phyloP scores from a whole-genome alignment of 2,797 vertebrate species.

The Micrastur ruficollis region DNA sequence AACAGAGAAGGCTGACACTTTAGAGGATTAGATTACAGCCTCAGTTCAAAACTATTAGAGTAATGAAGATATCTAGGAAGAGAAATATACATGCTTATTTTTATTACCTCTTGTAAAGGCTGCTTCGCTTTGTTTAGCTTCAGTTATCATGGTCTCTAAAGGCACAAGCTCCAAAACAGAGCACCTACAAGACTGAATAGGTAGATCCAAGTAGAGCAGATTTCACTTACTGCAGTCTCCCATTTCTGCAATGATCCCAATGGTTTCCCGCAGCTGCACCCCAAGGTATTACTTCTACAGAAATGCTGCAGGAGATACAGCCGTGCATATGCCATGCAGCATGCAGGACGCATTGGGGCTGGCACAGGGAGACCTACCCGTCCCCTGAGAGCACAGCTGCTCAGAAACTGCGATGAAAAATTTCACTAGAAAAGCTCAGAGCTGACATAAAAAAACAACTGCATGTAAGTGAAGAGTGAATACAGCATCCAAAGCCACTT shows the following conservation, averaged over 20 bases:
- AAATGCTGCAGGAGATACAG: background rate
- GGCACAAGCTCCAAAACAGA: background rate
- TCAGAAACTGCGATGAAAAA: background rate
- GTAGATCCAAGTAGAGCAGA: accelerated
- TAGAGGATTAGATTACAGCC: background rate
- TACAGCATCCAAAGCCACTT: accelerated
- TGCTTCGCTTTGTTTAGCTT: background rate
- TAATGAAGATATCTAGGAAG: background rate
- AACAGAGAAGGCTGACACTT: background rate
- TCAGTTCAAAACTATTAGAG: background rate
- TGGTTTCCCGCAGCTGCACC: background rate
- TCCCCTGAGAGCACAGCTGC: accelerated
- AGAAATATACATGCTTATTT: background rate
- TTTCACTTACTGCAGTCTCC: background rate
- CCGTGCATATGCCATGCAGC: accelerated
- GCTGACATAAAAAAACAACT: background rate
- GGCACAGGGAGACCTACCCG: background rate
- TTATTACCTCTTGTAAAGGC: background rate
- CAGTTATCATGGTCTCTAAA: background rate
- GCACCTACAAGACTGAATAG: background rate
- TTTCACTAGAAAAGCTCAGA: background rate
- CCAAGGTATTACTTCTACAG: accelerated
- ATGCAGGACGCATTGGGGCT: accelerated
- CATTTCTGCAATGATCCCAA: accelerated
- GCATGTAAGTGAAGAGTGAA: background rate